phyloP scores from a whole-genome alignment of 2,888 invertebrate genomes.

The Caenorhabditis angaria region DNA sequence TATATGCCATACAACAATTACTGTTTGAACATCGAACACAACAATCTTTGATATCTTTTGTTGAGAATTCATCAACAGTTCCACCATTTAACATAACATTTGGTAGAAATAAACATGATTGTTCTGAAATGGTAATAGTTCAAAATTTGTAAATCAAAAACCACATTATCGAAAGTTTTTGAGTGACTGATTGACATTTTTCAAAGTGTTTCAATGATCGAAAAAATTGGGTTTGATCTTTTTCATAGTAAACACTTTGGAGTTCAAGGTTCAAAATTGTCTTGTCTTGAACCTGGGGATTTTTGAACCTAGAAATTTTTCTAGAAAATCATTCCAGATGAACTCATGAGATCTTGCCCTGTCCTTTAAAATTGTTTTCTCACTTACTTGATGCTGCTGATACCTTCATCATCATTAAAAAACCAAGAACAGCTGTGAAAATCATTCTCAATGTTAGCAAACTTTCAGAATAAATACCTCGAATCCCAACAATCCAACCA shows the following conservation, averaged over 20 bases:
- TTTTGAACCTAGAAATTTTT: too few species aligned
- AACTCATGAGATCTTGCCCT: too few species aligned
- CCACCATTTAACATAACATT: slow-evolving; percentile 63
- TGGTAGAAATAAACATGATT: slow-evolving; percentile 64
- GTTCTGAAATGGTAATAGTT: too few species aligned
- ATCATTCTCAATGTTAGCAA: slow-evolving; percentile 33
- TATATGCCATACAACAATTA: slow-evolving; percentile 64
- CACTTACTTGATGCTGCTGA: slow-evolving; percentile 27
- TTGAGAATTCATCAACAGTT: slow-evolving; percentile 64
- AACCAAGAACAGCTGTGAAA: slow-evolving; percentile 18
- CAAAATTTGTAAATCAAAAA: background rate
- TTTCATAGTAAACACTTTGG: too few species aligned
- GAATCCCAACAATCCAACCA: background rate
- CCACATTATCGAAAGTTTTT: too few species aligned
- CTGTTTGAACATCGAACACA: slow-evolving; percentile 51
- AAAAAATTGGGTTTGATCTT: too few species aligned
- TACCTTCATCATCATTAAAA: slow-evolving; percentile 32
- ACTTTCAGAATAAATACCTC: background rate
- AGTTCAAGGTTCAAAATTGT: too few species aligned
- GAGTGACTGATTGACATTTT: too few species aligned
- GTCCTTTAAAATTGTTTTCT: too few species aligned
- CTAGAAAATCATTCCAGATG: too few species aligned
- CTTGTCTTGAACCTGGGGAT: too few species aligned
- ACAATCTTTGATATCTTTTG: slow-evolving; percentile 53
- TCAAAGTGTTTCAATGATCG: too few species aligned